These are phyloP conservation scores for Oegoconia quadripuncta DNA, from an alignment of 2,888 invertebrate genomes.

Conservation along the genomic window DNA sequence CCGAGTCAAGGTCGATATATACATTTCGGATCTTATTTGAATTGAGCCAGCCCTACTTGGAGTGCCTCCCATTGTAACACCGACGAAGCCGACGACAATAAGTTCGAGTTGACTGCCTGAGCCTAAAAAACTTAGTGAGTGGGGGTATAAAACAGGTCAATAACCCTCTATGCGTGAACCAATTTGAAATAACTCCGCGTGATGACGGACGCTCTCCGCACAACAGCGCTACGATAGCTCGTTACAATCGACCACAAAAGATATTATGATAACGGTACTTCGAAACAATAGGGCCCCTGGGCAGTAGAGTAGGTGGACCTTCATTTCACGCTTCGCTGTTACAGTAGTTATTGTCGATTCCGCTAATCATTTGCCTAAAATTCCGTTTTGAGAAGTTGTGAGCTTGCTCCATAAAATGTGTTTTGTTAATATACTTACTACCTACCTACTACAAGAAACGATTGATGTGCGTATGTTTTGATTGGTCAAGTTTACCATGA, in stretches of 20 bases:
- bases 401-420: no score
- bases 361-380: slow-evolving; percentile 4
- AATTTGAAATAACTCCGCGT: slow-evolving; percentile 54
- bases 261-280: slow-evolving; percentile 21
- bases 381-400: no score
- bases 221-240: slow-evolving; percentile 22
- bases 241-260: slow-evolving; percentile 30
- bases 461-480: no score
- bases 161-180: slow-evolving; percentile 61
- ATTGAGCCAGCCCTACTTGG: slow-evolving; percentile 39
- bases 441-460: no score
- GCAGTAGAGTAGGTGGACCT: slow-evolving; percentile 8
- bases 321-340: slow-evolving; percentile 10
- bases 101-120: slow-evolving; percentile 58
- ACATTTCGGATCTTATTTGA: slow-evolving; percentile 39
- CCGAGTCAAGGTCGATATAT: slow-evolving; percentile 62
- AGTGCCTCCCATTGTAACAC: slow-evolving; percentile 57
- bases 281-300: slow-evolving; percentile 15
- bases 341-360: slow-evolving; percentile 5
- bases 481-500: no score
- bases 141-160: slow-evolving; percentile 56
- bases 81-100: slow-evolving; percentile 55
- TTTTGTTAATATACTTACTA: no score
- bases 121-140: slow-evolving; percentile 44
- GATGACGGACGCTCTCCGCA: slow-evolving; percentile 35